Percentiles rank a stretch among this genome's conserved stretches.
These are phyloP conservation scores for Hypena proboscidalis DNA, from an alignment of 2,888 invertebrate genomes.

Conservation along the genomic window DNA sequence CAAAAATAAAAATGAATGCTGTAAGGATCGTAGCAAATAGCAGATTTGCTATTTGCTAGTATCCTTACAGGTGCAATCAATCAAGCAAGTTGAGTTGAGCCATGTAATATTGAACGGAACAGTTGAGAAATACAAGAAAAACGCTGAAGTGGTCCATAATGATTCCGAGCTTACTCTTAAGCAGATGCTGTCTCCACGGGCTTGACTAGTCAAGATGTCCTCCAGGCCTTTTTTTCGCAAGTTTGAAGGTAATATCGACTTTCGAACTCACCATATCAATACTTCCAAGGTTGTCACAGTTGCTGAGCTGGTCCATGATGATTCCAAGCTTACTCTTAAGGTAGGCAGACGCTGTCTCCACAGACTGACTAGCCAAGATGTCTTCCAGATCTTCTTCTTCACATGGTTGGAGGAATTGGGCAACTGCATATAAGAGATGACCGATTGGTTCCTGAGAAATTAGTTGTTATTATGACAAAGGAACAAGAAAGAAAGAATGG, in stretches of 20 bases:
- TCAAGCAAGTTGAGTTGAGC: no score
- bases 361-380: constrained; percentile 61
- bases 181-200: constrained; percentile 52
- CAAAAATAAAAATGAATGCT: no score
- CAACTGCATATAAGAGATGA: constrained; percentile 60
- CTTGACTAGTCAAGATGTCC: constrained; percentile 67
- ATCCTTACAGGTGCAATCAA: no score
- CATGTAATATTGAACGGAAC: no score
- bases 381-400: constrained; percentile 69
- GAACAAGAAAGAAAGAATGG: no score
- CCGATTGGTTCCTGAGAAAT: constrained; percentile 69
- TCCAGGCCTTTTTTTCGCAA: constrained; percentile 63
- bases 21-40: no score
- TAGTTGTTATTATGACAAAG: background rate
- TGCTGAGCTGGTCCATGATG: constrained; percentile 63
- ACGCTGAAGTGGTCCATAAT: constrained; percentile 66
- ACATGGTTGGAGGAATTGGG: constrained; percentile 62
- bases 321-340: constrained; percentile 57
- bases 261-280: constrained; percentile 61
- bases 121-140: no score
- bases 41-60: no score
- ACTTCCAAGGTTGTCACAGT: constrained; percentile 42
- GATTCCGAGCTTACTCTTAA: constrained; percentile 57
- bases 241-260: no score
- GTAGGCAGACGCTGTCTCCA: constrained; percentile 53